Conservation (phyloP, 2,888 invertebrate genomes). For the Trypoxylon attenuatum region DNA sequence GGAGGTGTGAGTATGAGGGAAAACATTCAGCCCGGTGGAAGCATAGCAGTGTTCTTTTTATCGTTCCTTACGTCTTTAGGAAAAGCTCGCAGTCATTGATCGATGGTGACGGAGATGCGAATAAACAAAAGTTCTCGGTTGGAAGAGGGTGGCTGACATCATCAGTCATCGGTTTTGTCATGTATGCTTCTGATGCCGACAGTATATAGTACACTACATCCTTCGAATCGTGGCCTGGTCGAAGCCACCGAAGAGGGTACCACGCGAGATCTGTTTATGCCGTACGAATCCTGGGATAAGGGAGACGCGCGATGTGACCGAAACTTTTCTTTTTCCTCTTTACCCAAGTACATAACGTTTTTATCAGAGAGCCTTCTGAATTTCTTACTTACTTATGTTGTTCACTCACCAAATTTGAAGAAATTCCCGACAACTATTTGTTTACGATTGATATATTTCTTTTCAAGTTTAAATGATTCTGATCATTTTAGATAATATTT, state of each 20-base stretch:
- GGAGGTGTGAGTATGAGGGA: conserved; percentile 4
- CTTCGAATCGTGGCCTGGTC: conserved; percentile 28
- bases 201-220: conserved; percentile 25
- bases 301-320: conserved; percentile 7
- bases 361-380: background rate
- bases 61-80: conserved; percentile 47
- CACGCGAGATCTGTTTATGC: conserved; percentile 13
- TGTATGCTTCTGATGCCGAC: conserved; percentile 51
- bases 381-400: background rate
- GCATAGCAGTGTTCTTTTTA: conserved; percentile 33
- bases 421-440: too few relatives aligned
- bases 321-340: conserved; percentile 17
- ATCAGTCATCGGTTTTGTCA: conserved; percentile 66
- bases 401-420: background rate
- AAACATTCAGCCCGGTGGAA: conserved; percentile 38
- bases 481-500: too few relatives aligned
- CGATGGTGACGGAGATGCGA: conserved; percentile 62
- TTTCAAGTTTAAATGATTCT: too few relatives aligned
- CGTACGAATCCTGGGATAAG: conserved; percentile 23
- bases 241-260: conserved; percentile 17
- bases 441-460: too few relatives aligned
- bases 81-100: conserved; percentile 54
- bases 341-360: conserved; percentile 5
- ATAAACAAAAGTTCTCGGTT: conserved; percentile 62
- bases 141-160: conserved; percentile 48